Base-by-base conservation (phyloP, 1,140 invertebrate species). In the Andrena cerasifolii region DNA sequence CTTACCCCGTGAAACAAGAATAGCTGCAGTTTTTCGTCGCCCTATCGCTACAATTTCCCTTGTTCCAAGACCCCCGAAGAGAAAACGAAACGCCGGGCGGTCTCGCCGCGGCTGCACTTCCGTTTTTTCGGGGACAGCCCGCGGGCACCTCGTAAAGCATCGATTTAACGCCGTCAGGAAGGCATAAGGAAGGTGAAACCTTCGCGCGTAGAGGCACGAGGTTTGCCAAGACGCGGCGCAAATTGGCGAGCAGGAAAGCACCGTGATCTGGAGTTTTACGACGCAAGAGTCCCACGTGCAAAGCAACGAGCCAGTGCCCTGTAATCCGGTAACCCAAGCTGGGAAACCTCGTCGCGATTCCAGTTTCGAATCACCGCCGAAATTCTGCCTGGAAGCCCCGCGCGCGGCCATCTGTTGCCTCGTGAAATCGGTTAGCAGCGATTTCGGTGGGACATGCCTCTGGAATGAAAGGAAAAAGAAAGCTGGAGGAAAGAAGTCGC, bases 321-420 rank as follows among this genome's bases (percentile, higher is more conserved):
- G 62, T 51, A 58, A 82, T 70, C 59, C 43, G 40, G 87, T 87
- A 89, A 89, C 67, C 40, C 51, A 74, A 89, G 80, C 80, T 78
- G 75, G 65, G 82, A 86, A 87, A 78, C 83, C 87, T 40, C 28
- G 24, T 56, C 24, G 16, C 65, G 62, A 40, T 75, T 85, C 83
- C 80, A 73, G 70, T 59, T 59, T 70, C 40, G 70, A 71, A 81
- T 87, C 84, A 65, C 63, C 67, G 43, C 56, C 67, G 63, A 88
- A 84, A 88, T 88, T 82, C 79, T 73, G 68, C 58, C 26, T 67
- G 43, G 87, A 86, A 87, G 82, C 86, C 88, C 61, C 36, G 16
- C 45, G 24, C 43, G 12, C n/a, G 56, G 36, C 58, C 80, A 71
- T 75, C 53, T 70, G 70, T 62, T 47, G 43, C 61, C n/a, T 18